Evolutionary conservation across 1,140 invertebrate species (phyloP).

Genomic region (Teleogryllus occipitalis): DNA sequence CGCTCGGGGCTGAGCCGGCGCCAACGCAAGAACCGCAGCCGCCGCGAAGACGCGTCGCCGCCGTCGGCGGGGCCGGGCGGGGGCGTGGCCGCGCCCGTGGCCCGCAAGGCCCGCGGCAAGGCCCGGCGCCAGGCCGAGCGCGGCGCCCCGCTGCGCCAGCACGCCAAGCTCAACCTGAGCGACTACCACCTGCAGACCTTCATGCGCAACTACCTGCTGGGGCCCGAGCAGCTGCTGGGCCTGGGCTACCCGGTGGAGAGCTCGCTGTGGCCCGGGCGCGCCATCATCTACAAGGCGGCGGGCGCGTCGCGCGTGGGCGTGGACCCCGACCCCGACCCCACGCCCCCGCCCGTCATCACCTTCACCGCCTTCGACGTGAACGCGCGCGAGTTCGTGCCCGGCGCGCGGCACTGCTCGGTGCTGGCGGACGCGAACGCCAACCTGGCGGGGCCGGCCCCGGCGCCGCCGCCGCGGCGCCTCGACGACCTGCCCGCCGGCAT

Average conservation of each 20-base stretch:
- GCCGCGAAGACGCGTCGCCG: slow-evolving; percentile 31
- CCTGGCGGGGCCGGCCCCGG: background rate
- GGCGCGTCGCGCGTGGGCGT: slow-evolving; percentile 28
- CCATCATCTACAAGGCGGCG: slow-evolving; percentile 51
- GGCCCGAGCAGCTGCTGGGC: slow-evolving; percentile 51
- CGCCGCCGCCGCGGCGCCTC: background rate
- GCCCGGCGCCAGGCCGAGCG: background rate
- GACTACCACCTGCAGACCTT: slow-evolving; percentile 37
- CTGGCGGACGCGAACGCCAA: background rate
- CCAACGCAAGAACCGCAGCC: slow-evolving; percentile 39
- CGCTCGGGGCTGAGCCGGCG: slow-evolving; percentile 32
- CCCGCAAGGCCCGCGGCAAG: slow-evolving; percentile 23
- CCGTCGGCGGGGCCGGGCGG: slow-evolving; percentile 16
- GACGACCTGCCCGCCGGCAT: slow-evolving; percentile 18
- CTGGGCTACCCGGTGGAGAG: slow-evolving; percentile 66
- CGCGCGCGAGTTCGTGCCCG: slow-evolving; percentile 54
- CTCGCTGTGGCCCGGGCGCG: slow-evolving; percentile 46
- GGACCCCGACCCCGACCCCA: slow-evolving; percentile 18
- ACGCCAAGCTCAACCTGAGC: slow-evolving; percentile 33
- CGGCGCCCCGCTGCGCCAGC: slow-evolving; percentile 32
- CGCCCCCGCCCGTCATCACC: slow-evolving; percentile 23
- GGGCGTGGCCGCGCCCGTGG: slow-evolving; percentile 22
- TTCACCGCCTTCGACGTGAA: slow-evolving; percentile 47
- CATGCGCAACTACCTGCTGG: slow-evolving; percentile 52
- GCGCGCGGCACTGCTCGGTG: background rate